Base-by-base conservation (phyloP, 2,797 vertebrate genomes). In the Lacerta agilis region DNA sequence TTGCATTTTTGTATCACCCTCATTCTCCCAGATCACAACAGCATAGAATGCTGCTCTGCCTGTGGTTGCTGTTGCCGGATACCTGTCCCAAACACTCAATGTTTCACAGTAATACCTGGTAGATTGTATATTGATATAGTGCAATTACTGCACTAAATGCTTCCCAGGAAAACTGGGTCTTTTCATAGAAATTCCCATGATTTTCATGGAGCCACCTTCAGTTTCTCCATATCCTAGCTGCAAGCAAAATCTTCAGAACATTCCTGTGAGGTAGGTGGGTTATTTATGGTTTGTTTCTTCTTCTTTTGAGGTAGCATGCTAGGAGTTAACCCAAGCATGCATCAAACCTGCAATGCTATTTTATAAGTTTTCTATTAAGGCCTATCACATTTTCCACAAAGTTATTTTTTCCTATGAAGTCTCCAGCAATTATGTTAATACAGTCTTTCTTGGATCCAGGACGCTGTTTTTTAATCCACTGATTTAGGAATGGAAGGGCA, bases 351-450 rank as follows among this genome's bases (percentile, higher is more conserved):
- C 87, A 91, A 9, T 49, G 11, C 82, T 89, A 71, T 8, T 58
- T 75, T 82, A 84, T 4, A 88, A 98, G 97, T 95, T 98, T 98
- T 23, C 83, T 91, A 89, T 99, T 99, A 11, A 99, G 97, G 1
- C 90, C 87, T 33, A 99, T 97, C 85, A 99, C 97, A 3, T 97
- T 95, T 1, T 96, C 91, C 84, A 98, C 97, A 86, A 99, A 97
- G 0, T 97, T 94, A 17, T 96, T 72, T 0, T 94, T 95, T 4
- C 98, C 98, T 82, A 98, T 94, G 2, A 99, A 99, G 95, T 99
- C 98, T 13, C 98, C 98, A 0, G 98, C 98, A 49, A 99, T 98
- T 10, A 99, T 98, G 96, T 99, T 99, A 86, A 98, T 94, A 85
- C 97, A 96, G 13, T 86, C n/a, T 0, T 93, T 88, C 27, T 93